phyloP scores from a whole-genome alignment of 2,797 vertebrate genomes.

The Apogon hyalosoma region DNA sequence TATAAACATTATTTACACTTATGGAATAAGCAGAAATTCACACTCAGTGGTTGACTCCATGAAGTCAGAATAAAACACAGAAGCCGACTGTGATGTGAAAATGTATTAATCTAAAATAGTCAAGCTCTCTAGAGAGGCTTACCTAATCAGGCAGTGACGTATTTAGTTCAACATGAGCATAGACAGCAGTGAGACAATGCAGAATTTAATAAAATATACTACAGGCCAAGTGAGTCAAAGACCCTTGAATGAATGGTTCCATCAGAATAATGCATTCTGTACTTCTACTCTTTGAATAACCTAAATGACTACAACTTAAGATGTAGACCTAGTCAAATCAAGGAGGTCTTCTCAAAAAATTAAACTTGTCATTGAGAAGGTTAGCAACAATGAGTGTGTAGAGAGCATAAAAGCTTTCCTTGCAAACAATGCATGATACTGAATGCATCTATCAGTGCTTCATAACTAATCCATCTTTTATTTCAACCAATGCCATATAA shows the following conservation, averaged over 20 bases:
- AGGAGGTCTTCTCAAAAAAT: constrained; percentile 2
- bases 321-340: background rate
- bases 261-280: constrained; percentile 8
- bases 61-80: background rate
- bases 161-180: background rate
- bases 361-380: too few relatives aligned
- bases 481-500: background rate
- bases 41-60: background rate
- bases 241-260: constrained; percentile 30
- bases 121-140: background rate
- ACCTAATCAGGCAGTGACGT: background rate
- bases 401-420: background rate
- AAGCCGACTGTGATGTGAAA: constrained; percentile 5
- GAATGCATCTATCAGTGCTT: background rate
- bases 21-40: background rate
- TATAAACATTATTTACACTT: constrained; percentile 3
- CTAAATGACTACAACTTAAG: background rate
- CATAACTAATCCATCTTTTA: background rate
- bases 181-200: too few relatives aligned
- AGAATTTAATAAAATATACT: constrained; percentile 7
- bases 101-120: background rate
- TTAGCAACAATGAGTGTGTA: too few relatives aligned
- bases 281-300: background rate
- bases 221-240: constrained; percentile 36
- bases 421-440: background rate